Evolutionary conservation across 2,888 invertebrate genomes (phyloP), one percentile per base, ranked within the genome.

Genomic region (Mechanitis messenoides): DNA sequence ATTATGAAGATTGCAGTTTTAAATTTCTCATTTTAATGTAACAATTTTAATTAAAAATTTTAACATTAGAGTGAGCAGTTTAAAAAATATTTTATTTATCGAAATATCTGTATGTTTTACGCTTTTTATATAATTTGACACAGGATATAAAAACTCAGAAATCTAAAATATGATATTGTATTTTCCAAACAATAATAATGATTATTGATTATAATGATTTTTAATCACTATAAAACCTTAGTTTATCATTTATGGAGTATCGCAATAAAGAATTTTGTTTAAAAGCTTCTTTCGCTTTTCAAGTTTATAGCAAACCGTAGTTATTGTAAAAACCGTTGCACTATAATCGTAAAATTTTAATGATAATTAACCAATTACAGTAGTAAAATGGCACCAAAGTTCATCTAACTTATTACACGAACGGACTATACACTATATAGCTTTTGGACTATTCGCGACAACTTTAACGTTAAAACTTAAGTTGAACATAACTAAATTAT

Each of bases 211-310:
- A 20, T 20, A 20, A 20, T 59, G 45, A 12, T 45, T 20, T 59
- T 59, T 55, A 59, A 59, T 59, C 54, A 59, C 35, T 53, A 59
- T 59, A 59, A 59, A 59, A 33, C 35, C 35, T 50, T 50, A 42
- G 46, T 33, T 7, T 42, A 46, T 46, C 56, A 35, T 46, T 56
- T 56, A 56, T 56, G 46, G 45, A 31, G 50, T 50, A 50, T 5
- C 42, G 50, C 31, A 50, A 50, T 31, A 50, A 31, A 31, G 31
- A 50, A 50, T 50, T 31, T 50, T 50, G 31, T 50, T 50, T 50
- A 6, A 11, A 50, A 50, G 50, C 50, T 50, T 31, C 50, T 50
- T 50, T 31, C 50, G n/a, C 6, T 12, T 47, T 47, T 47, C 47
- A 47, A 31, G 31, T 50, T 50, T 50, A 50, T 50, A 11, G 50